A percentile compares a stretch with the other conserved stretches of the same genome.
phyloP scores from a whole-genome alignment of 2,888 invertebrate genomes.

The Dicranocentrus wangi region DNA sequence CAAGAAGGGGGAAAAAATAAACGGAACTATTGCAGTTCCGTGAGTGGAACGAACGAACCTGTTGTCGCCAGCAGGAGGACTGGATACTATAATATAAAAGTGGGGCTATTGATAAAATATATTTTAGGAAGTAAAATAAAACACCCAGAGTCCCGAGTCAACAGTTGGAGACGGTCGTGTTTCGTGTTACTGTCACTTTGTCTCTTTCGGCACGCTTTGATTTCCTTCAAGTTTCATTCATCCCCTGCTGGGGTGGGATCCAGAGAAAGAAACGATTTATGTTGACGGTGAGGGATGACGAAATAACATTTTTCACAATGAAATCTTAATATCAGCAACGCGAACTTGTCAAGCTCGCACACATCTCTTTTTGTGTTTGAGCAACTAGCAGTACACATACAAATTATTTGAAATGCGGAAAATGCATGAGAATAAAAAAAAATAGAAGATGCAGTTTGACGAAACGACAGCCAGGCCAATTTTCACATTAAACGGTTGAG shows the following conservation, averaged over 20 bases:
- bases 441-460: too few species aligned
- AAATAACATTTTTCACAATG: not conserved
- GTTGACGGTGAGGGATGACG: slow-evolving; percentile 12
- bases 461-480: too few species aligned
- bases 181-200: slow-evolving; percentile 33
- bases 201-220: slow-evolving; percentile 57
- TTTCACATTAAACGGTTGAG: too few species aligned
- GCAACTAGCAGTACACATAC: too few species aligned
- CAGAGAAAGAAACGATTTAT: slow-evolving; percentile 18
- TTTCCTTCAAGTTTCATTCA: slow-evolving; percentile 30
- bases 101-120: too few species aligned
- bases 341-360: too few species aligned
- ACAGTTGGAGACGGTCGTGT: not conserved
- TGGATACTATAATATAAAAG: not conserved
- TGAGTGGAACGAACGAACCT: not conserved
- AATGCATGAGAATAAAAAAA: too few species aligned
- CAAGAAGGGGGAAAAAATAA: not conserved
- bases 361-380: too few species aligned
- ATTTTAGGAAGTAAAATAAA: slow-evolving; percentile 2
- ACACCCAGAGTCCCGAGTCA: slow-evolving; percentile 7
- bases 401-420: too few species aligned
- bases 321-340: not conserved
- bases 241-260: slow-evolving; percentile 30
- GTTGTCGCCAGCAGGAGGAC: slow-evolving; percentile 32
- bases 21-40: too few species aligned